These are phyloP conservation scores for Pyrgus malvae DNA, from an alignment of 2,888 invertebrate species.

Conservation along the genomic window DNA sequence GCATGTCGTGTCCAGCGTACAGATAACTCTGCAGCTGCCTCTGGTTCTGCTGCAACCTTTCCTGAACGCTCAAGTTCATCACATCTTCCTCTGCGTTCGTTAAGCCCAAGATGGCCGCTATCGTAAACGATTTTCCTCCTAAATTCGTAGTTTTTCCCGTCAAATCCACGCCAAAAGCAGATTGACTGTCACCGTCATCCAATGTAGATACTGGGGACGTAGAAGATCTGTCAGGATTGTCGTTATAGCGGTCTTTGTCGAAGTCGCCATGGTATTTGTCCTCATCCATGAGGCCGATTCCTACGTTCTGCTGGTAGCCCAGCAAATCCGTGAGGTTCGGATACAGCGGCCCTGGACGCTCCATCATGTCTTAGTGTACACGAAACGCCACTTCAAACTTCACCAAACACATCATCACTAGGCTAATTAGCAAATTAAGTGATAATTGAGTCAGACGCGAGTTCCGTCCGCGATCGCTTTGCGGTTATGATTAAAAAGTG, in stretches of 20 bases:
- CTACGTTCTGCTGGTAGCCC: constrained; percentile 63
- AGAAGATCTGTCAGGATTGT: constrained; percentile 50
- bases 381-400: constrained; percentile 39
- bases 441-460: constrained; percentile 42
- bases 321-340: constrained; percentile 65
- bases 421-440: constrained; percentile 25
- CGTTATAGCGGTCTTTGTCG: constrained; percentile 47
- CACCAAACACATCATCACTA: constrained; percentile 21
- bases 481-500: constrained; percentile 69
- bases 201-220: constrained; percentile 64
- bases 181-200: constrained; percentile 67
- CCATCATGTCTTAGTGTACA: constrained; percentile 58
- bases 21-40: constrained; percentile 67
- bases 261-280: constrained; percentile 53
- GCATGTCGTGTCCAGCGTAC: constrained; percentile 65
- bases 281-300: constrained; percentile 54
- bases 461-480: constrained; percentile 52
- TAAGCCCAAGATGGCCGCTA: constrained; percentile 92
- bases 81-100: constrained; percentile 78
- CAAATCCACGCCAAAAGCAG: constrained; percentile 68
- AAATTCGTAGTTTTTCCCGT: constrained; percentile 71
- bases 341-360: constrained; percentile 57
- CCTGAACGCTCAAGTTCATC: constrained; percentile 81
- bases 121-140: constrained; percentile 90
- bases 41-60: constrained; percentile 67